Conservation (phyloP, 2,113 vertebrate genomes). For the Oncorhynchus nerka region DNA sequence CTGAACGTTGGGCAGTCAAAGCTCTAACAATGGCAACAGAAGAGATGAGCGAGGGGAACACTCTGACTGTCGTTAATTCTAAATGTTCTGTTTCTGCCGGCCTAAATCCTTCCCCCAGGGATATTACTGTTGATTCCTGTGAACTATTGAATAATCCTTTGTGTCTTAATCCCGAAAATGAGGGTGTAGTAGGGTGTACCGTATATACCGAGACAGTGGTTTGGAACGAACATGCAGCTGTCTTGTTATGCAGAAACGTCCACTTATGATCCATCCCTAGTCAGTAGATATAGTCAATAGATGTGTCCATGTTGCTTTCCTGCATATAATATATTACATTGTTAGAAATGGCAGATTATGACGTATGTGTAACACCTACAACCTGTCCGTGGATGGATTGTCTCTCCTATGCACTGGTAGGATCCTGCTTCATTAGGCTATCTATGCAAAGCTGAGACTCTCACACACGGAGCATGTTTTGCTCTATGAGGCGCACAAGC, state of each 20-base stretch:
- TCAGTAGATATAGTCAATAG: not conserved
- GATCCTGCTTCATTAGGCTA: no score
- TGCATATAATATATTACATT: not conserved
- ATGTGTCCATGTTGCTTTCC: not conserved
- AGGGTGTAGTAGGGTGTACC: constrained; percentile 33
- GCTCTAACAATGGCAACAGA: constrained; percentile 30
- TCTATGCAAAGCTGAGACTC: no score
- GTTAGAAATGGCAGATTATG: no score
- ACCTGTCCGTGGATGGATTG: no score
- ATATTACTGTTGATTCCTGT: constrained; percentile 24
- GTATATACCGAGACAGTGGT: constrained; percentile 52
- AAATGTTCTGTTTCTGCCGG: constrained; percentile 39
- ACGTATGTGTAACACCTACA: no score
- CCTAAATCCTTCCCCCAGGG: constrained; percentile 30
- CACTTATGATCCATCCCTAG: not conserved
- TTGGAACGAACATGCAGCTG: constrained; percentile 56
- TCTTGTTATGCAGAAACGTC: not conserved
- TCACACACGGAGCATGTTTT: no score
- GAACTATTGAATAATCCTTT: constrained; percentile 48
- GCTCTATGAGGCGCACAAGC: no score
- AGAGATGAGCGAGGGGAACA: constrained; percentile 21
- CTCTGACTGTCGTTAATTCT: constrained; percentile 32
- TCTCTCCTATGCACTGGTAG: no score
- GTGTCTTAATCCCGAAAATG: constrained; percentile 40
- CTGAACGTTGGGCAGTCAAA: constrained; percentile 15